Evolutionary conservation across 1,140 invertebrate genomes (phyloP), one percentile per base, ranked within the genome.

Genomic region (Zeugodacus cucurbitae): DNA sequence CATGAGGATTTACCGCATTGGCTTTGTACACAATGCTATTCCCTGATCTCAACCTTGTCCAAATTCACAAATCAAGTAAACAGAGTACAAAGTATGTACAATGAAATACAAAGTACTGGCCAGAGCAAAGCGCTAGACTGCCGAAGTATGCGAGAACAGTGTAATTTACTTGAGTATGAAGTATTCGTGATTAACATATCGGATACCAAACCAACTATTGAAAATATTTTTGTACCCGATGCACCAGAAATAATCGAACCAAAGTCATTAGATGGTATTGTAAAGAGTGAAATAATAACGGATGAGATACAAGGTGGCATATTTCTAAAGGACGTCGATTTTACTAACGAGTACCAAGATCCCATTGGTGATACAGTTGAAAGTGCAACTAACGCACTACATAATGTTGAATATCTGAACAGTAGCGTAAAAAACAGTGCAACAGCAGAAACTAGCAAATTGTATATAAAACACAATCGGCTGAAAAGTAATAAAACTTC

Each of bases 51-150:
- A 1, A 88, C 90, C n/a, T 62, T 92, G 82, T 90, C 91, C 0
- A 90, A 90, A 3, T 93, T 93, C 57, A 90, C 91, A n/a, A 90
- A 92, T n/a, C 91, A 90, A 3, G 90, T 92, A 10, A 89, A 89
- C 5, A 89, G 89, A 0, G 92, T 93, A 57, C 92, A 93, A 57
- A 90, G 90, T 74, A 89, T 93, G 29, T 93, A 89, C 74, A 89
- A 89, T 58, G 89, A 90, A 54, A 58, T 91, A 17, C 89, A 90
- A 70, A 90, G 89, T 41, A 0, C 74, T 20, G 32, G 17, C 17
- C 1, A 44, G 1, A 29, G 29, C 48, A 54, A 5, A 48, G 26
- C 17, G 26, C n/a, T 41, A 5, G 58, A 89, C 44, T 29, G 86
- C 11, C 41, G 48, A 48, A 22, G 6, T 4, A 64, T 89, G 20